Percentiles rank a stretch among this genome's conserved stretches.
These are phyloP conservation scores for Neodontobutis hainanensis DNA, from an alignment of 2,113 vertebrate species.

Conservation along the genomic window DNA sequence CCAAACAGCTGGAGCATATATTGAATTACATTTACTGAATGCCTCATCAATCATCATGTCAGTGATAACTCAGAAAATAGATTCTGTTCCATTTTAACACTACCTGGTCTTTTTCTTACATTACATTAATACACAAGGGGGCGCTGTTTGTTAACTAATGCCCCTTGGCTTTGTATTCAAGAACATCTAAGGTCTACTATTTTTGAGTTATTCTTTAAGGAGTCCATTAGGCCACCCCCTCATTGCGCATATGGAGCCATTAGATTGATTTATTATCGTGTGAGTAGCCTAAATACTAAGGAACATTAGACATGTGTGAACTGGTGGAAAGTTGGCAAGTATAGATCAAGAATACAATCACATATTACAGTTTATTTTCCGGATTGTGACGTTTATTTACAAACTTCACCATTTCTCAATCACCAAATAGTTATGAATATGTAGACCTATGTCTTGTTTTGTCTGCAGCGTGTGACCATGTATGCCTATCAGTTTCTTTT, in stretches of 20 bases:
- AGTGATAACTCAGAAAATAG: too few species aligned
- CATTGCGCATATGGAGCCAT: not conserved
- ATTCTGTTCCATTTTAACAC: too few species aligned
- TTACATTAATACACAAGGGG: not conserved
- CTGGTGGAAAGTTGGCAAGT: too few species aligned
- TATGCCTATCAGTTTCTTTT: too few species aligned
- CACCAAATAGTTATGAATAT: too few species aligned
- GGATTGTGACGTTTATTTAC: not conserved
- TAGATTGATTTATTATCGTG: not conserved
- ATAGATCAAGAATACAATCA: not conserved
- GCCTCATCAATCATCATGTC: too few species aligned
- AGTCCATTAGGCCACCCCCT: not conserved
- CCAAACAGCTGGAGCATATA: too few species aligned
- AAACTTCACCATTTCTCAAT: too few species aligned
- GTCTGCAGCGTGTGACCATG: not conserved
- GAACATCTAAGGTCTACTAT: not conserved
- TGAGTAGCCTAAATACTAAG: not conserved
- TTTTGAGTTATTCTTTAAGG: not conserved
- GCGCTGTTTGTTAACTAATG: not conserved
- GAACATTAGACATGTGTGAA: not conserved
- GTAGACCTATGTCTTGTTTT: too few species aligned
- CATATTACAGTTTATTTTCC: not conserved
- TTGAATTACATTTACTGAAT: too few species aligned
- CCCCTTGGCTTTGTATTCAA: not conserved
- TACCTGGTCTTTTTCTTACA: not conserved